Evolutionary conservation across 2,888 invertebrate genomes (phyloP).

Genomic region (Odontocerum albicorne): DNA sequence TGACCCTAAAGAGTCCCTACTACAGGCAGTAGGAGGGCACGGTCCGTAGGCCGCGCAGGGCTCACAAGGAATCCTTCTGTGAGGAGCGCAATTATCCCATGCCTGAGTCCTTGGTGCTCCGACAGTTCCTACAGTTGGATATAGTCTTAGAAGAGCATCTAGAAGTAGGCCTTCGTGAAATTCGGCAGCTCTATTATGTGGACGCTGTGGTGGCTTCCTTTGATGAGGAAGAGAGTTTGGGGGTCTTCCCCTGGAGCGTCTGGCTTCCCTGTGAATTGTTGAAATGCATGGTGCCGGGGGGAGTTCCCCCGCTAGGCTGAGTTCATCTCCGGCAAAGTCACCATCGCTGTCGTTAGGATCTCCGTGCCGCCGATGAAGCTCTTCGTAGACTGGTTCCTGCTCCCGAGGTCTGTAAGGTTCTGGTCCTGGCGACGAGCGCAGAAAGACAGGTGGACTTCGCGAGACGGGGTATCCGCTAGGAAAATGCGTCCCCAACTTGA

Average conservation of each 20-base stretch:
- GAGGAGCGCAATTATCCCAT: constrained; percentile 42
- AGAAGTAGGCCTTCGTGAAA: constrained; percentile 81
- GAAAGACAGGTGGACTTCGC: constrained; percentile 66
- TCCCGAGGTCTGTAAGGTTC: constrained; percentile 66
- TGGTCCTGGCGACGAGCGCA: constrained; percentile 69
- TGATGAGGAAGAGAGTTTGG: constrained; percentile 59
- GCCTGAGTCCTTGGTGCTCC: constrained; percentile 52
- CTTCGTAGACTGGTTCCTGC: constrained; percentile 79
- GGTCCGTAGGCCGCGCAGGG: constrained; percentile 64
- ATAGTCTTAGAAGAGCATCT: constrained; percentile 70
- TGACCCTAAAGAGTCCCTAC: constrained; percentile 77
- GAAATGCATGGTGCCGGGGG: constrained; percentile 42
- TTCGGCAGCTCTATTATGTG: constrained; percentile 65
- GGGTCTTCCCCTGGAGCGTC: constrained; percentile 52
- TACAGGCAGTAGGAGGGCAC: constrained; percentile 63
- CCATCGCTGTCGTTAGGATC: constrained; percentile 68
- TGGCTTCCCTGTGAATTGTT: constrained; percentile 44
- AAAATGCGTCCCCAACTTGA: constrained; percentile 62
- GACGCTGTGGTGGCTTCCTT: constrained; percentile 60
- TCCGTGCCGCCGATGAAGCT: constrained; percentile 66
- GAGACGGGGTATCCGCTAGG: constrained; percentile 65
- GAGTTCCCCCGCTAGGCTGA: constrained; percentile 58
- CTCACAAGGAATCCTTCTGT: constrained; percentile 64
- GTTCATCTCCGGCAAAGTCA: constrained; percentile 83
- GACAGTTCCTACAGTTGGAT: constrained; percentile 71